Conservation (phyloP, 2,888 invertebrate species). For the Drosophila mimetica region DNA sequence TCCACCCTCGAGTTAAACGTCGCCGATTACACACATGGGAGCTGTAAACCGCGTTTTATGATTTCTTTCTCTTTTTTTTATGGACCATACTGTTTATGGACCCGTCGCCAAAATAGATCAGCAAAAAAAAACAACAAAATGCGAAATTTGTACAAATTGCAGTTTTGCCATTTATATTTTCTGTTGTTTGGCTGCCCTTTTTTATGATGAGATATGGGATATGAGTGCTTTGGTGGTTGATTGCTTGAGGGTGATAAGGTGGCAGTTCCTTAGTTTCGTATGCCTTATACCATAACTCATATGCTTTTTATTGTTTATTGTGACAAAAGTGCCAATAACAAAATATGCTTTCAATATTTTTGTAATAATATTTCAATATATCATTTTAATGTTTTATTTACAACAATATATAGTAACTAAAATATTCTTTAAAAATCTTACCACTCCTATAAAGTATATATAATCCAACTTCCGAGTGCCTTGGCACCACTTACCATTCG, state of each 20-base stretch:
- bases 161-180: conserved; percentile 28
- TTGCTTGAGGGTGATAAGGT: conserved; percentile 6
- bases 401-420: too few species aligned
- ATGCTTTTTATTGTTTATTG: conserved; percentile 3
- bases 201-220: conserved; percentile 13
- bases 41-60: conserved; percentile 84
- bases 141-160: conserved; percentile 28
- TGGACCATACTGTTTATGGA: conserved; percentile 18
- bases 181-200: conserved; percentile 2
- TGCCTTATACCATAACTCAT: conserved; percentile 9
- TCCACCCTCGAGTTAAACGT: conserved; percentile 57
- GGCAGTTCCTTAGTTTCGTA: conserved; percentile 7
- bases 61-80: conserved; percentile 71
- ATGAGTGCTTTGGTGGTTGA: conserved; percentile 23
- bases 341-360: too few species aligned
- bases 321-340: background rate
- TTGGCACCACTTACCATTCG: background rate
- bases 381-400: too few species aligned
- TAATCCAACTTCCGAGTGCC: background rate
- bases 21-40: conserved; percentile 84
- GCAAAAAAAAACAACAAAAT: conserved; percentile 13
- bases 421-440: too few species aligned
- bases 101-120: conserved; percentile 22
- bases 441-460: background rate
- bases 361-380: too few species aligned